Percentiles rank a stretch among this genome's conserved stretches.
Conservation (phyloP, 2,113 vertebrate species). For the Prolemur simus region DNA sequence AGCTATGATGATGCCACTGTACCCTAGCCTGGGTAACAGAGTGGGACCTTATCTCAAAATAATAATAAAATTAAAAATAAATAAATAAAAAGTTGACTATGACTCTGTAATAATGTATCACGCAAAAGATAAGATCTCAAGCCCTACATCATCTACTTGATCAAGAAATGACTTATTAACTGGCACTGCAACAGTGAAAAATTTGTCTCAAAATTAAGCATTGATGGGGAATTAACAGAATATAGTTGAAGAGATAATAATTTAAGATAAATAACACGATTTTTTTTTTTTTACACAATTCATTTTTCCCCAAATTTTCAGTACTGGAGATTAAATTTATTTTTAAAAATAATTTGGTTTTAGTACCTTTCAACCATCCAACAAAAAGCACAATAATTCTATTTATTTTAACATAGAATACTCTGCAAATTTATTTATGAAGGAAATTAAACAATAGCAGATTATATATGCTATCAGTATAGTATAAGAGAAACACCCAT, state of each 20-base stretch:
- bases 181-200: neutral
- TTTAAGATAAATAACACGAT: neutral
- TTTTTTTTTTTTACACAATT: neutral
- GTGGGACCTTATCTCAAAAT: too few species aligned
- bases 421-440: neutral
- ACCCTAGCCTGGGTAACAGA: too few species aligned
- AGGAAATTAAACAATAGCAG: neutral
- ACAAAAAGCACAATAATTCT: neutral
- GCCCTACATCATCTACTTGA: neutral
- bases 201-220: neutral
- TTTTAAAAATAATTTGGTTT: constrained; percentile 1
- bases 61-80: too few species aligned
- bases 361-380: neutral
- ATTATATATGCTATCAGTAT: neutral
- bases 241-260: neutral
- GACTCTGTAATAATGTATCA: constrained; percentile 59
- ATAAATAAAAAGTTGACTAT: constrained; percentile 43
- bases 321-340: neutral
- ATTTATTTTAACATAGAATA: neutral
- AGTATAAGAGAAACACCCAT: neutral
- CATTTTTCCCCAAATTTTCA: neutral
- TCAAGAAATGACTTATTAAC: constrained; percentile 48
- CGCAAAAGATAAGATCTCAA: constrained; percentile 22
- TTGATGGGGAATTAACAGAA: neutral
- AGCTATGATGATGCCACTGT: too few species aligned